phyloP scores from a whole-genome alignment of 2,888 invertebrate species.

The Agrotis puta region DNA sequence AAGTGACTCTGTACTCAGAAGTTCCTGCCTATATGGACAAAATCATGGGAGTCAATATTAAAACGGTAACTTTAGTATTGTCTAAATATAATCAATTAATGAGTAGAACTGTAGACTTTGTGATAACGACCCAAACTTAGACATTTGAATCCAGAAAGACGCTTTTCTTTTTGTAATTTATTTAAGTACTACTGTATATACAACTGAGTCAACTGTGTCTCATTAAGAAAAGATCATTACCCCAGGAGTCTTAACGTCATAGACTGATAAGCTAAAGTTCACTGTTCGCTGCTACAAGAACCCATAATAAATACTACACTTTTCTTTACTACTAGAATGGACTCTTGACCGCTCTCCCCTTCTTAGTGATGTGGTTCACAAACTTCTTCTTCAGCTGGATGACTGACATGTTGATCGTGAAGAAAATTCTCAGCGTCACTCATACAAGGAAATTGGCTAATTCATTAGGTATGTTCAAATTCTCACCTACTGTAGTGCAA shows the following conservation, averaged over 20 bases:
- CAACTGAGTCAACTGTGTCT: too few species aligned
- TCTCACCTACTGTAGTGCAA: background rate
- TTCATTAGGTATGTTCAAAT: conserved; percentile 80
- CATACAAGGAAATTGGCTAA: conserved; percentile 91
- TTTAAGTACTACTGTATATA: too few species aligned
- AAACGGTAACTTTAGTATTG: conserved; percentile 75
- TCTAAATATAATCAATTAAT: background rate
- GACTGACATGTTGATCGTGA: conserved; percentile 92
- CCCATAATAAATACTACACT: background rate
- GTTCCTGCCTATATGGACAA: conserved; percentile 94
- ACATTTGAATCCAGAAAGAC: too few species aligned
- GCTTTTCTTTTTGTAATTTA: too few species aligned
- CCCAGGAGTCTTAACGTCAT: too few species aligned
- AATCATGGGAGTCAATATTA: conserved; percentile 92
- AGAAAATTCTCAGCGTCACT: conserved; percentile 87
- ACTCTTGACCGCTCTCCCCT: conserved; percentile 93
- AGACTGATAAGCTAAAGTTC: background rate
- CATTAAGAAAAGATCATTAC: too few species aligned
- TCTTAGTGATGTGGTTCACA: conserved; percentile 93
- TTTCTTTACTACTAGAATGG: conserved; percentile 88
- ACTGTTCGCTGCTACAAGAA: background rate
- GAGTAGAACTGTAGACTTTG: too few species aligned
- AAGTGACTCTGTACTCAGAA: conserved; percentile 94
- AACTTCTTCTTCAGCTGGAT: conserved; percentile 93
- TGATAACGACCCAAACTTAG: too few species aligned